These are phyloP conservation scores for Halcyon senegalensis DNA, from an alignment of 2,113 vertebrate genomes.

Conservation along the genomic window DNA sequence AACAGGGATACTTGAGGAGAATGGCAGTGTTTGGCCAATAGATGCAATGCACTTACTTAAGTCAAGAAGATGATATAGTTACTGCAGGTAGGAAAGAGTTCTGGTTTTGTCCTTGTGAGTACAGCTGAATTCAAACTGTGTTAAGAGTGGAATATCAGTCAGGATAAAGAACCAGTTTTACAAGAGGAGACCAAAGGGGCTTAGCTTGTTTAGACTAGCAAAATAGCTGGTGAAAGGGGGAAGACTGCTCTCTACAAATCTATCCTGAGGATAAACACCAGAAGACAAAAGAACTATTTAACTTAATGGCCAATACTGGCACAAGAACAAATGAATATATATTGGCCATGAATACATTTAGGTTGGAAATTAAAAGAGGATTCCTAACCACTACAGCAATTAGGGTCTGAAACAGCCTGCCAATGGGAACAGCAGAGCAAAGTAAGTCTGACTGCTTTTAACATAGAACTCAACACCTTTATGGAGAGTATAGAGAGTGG, in stretches of 20 bases:
- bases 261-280: slow-evolving; percentile 6
- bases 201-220: slow-evolving; percentile 13
- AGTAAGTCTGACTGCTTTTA: background rate
- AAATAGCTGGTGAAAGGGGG: slow-evolving; percentile 13
- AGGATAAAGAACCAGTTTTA: slow-evolving; percentile 7
- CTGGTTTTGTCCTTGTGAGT: background rate
- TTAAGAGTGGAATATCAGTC: background rate
- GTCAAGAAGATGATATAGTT: background rate
- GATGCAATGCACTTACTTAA: background rate
- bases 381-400: slow-evolving; percentile 15
- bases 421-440: background rate
- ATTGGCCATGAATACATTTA: slow-evolving; percentile 15
- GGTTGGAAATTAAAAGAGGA: slow-evolving; percentile 12
- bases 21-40: background rate
- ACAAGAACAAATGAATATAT: slow-evolving; percentile 34
- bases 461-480: background rate
- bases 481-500: background rate
- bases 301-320: slow-evolving; percentile 22
- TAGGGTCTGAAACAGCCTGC: background rate
- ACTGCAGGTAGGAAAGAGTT: background rate
- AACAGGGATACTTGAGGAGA: background rate
- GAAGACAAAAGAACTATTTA: slow-evolving; percentile 37
- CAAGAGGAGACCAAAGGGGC: background rate
- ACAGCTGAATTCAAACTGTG: background rate
- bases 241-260: background rate